phyloP scores from a whole-genome alignment of 2,113 vertebrate genomes.

The Lethenteron reissneri region DNA sequence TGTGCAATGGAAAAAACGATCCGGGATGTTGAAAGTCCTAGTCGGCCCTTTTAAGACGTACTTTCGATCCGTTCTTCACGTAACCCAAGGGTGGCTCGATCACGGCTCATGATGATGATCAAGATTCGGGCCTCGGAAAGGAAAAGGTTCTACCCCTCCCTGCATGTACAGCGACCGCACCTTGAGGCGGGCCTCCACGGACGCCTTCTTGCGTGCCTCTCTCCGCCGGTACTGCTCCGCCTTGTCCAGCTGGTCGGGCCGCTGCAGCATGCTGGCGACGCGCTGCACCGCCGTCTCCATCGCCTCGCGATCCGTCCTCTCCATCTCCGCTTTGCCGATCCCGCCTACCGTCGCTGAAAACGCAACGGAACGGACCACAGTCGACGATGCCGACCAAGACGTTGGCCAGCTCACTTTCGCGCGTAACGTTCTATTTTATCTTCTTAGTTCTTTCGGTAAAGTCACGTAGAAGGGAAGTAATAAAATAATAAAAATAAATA shows the following conservation, averaged over 20 bases:
- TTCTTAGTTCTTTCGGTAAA: too few species aligned
- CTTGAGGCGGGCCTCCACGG: conserved; percentile 81
- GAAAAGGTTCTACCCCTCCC: background rate
- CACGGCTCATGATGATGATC: too few species aligned
- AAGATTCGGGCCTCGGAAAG: background rate
- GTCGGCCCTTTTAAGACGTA: too few species aligned
- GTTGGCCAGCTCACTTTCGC: background rate
- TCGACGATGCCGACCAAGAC: background rate
- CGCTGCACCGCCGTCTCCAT: conserved; percentile 80
- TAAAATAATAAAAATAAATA: too few species aligned
- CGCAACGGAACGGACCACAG: background rate
- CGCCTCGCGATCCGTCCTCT: conserved; percentile 72
- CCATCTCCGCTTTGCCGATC: conserved; percentile 29
- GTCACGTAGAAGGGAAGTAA: too few species aligned
- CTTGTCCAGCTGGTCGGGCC: conserved; percentile 53
- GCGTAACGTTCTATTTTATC: too few species aligned
- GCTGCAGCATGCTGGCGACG: conserved; percentile 86
- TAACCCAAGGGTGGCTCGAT: conserved; percentile 8
- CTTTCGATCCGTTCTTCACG: conserved; percentile 2
- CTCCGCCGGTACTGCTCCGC: conserved; percentile 82
- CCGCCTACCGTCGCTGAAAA: background rate
- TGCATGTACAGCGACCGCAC: conserved; percentile 16
- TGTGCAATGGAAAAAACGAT: too few species aligned
- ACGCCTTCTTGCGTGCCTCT: conserved; percentile 88
- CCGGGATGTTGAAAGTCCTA: too few species aligned